These are phyloP conservation scores for Sclerurus mexicanus DNA, from an alignment of 2,113 vertebrate genomes.

Conservation along the genomic window DNA sequence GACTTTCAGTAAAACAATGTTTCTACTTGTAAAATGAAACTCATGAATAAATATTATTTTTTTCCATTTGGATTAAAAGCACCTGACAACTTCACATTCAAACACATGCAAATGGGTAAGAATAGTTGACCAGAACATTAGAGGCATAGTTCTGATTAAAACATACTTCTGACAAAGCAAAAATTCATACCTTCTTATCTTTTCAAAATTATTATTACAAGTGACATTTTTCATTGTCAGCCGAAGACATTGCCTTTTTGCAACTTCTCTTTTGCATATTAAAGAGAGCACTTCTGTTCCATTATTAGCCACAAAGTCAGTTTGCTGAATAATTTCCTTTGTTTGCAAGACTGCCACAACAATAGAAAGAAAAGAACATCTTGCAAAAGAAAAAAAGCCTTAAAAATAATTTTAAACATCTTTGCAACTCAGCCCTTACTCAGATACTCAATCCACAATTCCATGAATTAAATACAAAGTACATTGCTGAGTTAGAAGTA, in stretches of 20 bases:
- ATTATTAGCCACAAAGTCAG: slow-evolving; percentile 37
- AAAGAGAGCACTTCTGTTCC: slow-evolving; percentile 39
- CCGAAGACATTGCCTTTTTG: not conserved
- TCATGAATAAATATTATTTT: not conserved
- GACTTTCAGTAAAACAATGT: not conserved
- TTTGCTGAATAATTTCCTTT: slow-evolving; percentile 44
- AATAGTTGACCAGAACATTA: not conserved
- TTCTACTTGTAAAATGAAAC: not conserved
- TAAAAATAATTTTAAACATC: not conserved
- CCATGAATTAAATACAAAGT: not conserved
- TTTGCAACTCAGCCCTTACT: not conserved
- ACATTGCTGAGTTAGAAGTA: not conserved
- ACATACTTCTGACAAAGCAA: not conserved
- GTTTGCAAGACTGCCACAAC: not conserved
- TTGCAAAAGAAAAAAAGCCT: not conserved
- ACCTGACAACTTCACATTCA: not conserved
- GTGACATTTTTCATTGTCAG: slow-evolving; percentile 28
- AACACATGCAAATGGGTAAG: not conserved
- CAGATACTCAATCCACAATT: not conserved
- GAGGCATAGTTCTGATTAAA: not conserved
- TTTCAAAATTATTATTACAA: slow-evolving; percentile 24
- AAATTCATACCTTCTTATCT: slow-evolving; percentile 13
- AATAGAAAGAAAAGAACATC: not conserved
- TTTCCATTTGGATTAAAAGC: not conserved
- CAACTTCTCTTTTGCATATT: slow-evolving; percentile 37